Evolutionary conservation across 1,140 invertebrate genomes (phyloP).

Genomic region (Asobara japonica): DNA sequence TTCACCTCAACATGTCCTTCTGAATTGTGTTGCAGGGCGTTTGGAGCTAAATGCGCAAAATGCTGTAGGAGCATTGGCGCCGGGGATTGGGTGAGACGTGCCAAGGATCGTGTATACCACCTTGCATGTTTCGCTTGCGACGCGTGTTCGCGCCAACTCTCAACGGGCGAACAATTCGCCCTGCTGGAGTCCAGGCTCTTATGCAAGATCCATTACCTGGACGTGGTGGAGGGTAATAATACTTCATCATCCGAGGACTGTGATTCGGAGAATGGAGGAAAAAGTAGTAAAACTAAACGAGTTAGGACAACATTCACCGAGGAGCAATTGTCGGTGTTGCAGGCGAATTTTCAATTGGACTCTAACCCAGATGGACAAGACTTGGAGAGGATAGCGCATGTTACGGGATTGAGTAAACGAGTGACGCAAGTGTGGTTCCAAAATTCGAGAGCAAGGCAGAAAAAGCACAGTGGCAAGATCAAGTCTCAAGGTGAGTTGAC

Average conservation of each 20-base stretch:
- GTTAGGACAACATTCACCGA: slow-evolving; percentile 98
- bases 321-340: slow-evolving; percentile 95
- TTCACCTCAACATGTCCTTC: not conserved
- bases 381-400: slow-evolving; percentile 95
- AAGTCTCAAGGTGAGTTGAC: slow-evolving; percentile 89
- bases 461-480: slow-evolving; percentile 89
- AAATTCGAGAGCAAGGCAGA: slow-evolving; percentile 98
- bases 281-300: slow-evolving; percentile 90
- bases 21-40: slow-evolving; percentile 76
- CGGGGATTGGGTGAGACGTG: slow-evolving; percentile 96
- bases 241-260: slow-evolving; percentile 83
- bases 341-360: slow-evolving; percentile 97
- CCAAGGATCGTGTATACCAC: slow-evolving; percentile 95
- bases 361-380: slow-evolving; percentile 99
- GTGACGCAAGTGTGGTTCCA: slow-evolving; percentile 99
- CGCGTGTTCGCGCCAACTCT: slow-evolving; percentile 94
- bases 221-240: slow-evolving; percentile 90
- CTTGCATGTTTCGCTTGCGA: slow-evolving; percentile 99
- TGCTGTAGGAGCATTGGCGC: slow-evolving; percentile 91
- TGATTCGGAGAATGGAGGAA: slow-evolving; percentile 86
- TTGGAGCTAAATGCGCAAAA: slow-evolving; percentile 96
- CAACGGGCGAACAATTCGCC: slow-evolving; percentile 97
- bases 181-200: slow-evolving; percentile 91
- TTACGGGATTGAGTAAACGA: slow-evolving; percentile 95
- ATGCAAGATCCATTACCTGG: slow-evolving; percentile 96